phyloP scores from a whole-genome alignment of 2,113 vertebrate species.

The Uria aalge region DNA sequence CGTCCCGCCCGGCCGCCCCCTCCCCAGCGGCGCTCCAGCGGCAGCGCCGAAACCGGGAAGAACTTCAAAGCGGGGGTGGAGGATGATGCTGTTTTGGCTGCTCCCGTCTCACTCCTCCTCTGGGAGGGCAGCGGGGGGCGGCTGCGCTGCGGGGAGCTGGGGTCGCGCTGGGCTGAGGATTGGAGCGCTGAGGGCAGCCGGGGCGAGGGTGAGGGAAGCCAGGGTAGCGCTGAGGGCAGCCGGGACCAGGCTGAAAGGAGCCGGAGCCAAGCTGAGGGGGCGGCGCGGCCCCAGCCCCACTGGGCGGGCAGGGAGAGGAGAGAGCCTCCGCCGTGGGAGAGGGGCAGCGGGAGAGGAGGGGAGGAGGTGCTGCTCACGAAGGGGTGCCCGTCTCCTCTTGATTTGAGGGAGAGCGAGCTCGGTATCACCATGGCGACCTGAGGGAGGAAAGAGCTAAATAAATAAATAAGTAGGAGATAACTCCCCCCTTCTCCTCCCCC shows the following conservation, averaged over 20 bases:
- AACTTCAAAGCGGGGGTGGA: not conserved
- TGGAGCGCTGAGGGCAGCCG: not conserved
- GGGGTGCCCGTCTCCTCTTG: conserved; percentile 73
- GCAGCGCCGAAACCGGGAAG: not conserved
- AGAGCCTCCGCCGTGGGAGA: not conserved
- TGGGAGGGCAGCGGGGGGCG: not conserved
- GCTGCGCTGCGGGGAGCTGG: not conserved
- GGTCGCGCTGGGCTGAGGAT: not conserved
- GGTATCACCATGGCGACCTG: conserved; percentile 83
- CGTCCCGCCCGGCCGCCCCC: not conserved
- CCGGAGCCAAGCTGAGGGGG: not conserved
- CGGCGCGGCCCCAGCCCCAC: not conserved
- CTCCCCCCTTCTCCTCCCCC: not conserved
- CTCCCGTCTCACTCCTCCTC: not conserved
- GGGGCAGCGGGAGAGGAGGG: not conserved
- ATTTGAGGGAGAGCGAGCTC: conserved; percentile 70
- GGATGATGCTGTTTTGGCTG: not conserved
- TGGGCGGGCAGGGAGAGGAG: not conserved
- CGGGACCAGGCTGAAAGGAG: not conserved
- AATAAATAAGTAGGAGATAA: conserved; percentile 48
- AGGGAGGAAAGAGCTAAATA: conserved; percentile 56
- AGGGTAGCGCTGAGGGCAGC: not conserved
- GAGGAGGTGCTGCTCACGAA: conserved; percentile 8
- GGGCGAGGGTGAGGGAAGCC: not conserved
- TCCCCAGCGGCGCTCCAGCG: not conserved